These are phyloP conservation scores for Strix occidentalis DNA, from an alignment of 2,797 vertebrate genomes.

Conservation along the genomic window DNA sequence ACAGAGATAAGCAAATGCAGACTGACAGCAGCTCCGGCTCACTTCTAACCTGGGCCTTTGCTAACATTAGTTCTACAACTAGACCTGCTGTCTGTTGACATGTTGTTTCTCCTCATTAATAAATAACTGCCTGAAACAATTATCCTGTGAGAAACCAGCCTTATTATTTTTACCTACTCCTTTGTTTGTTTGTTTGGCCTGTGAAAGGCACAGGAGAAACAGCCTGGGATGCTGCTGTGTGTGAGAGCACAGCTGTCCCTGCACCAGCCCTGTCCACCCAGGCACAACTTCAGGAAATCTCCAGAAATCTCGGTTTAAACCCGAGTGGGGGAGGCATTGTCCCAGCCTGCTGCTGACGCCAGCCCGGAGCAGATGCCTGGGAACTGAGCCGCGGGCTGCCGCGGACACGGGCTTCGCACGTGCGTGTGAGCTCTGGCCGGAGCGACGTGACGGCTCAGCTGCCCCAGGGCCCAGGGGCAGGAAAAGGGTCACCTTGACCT, in stretches of 20 bases:
- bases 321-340: fast-evolving
- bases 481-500: too few species aligned
- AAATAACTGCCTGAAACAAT: slow-evolving; percentile 63
- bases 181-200: background rate
- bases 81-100: slow-evolving; percentile 15
- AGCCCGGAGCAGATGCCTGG: background rate
- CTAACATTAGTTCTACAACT: slow-evolving; percentile 7
- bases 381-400: too few species aligned
- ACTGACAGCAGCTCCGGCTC: slow-evolving; percentile 11
- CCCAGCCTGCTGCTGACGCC: background rate
- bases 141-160: slow-evolving; percentile 30
- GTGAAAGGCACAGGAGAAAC: background rate
- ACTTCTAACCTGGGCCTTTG: background rate
- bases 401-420: background rate
- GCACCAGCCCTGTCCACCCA: background rate
- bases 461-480: background rate
- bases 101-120: slow-evolving; percentile 61
- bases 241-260: background rate
- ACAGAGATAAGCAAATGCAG: background rate
- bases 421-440: background rate
- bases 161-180: background rate
- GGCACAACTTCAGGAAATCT: background rate
- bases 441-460: fast-evolving
- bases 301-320: background rate
- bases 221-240: background rate